These are phyloP conservation scores for Plusia festucae DNA, from an alignment of 2,888 invertebrate genomes.

Conservation along the genomic window DNA sequence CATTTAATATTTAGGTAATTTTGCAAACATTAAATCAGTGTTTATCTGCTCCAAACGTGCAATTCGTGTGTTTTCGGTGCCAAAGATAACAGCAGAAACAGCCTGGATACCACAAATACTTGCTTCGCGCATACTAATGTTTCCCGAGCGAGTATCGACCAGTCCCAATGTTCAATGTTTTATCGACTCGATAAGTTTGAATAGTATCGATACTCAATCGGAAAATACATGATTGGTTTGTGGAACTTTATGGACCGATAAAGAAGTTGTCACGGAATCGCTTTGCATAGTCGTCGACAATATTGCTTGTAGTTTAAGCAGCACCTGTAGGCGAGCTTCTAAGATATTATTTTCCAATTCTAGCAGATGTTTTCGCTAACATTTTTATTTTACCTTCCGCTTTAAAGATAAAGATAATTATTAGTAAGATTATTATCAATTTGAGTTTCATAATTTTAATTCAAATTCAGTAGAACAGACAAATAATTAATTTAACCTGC, in stretches of 20 bases:
- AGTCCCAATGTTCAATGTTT: conserved; percentile 32
- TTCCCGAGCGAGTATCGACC: conserved; percentile 37
- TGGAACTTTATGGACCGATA: conserved; percentile 25
- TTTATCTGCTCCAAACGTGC: conserved; percentile 38
- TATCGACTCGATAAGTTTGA: conserved; percentile 46
- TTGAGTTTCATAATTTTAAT: conserved; percentile 28
- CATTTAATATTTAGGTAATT: conserved; percentile 21
- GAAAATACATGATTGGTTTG: conserved; percentile 30
- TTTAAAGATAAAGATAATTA: no score
- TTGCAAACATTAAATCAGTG: conserved; percentile 37
- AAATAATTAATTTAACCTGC: conserved; percentile 81
- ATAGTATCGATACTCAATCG: conserved; percentile 39
- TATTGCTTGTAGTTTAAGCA: conserved; percentile 11
- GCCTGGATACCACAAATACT: conserved; percentile 45
- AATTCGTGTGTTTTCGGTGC: conserved; percentile 47
- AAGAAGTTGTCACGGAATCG: conserved; percentile 13
- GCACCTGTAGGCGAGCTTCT: not conserved
- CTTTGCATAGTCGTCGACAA: conserved; percentile 24
- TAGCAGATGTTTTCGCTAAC: no score
- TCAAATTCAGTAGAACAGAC: conserved; percentile 60
- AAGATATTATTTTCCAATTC: not conserved
- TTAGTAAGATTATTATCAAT: no score
- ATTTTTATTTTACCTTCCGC: not conserved
- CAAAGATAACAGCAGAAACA: conserved; percentile 53
- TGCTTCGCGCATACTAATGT: conserved; percentile 56